Evolutionary conservation across 2,113 vertebrate genomes (phyloP).

Genomic region (Crotalus helleri): DNA sequence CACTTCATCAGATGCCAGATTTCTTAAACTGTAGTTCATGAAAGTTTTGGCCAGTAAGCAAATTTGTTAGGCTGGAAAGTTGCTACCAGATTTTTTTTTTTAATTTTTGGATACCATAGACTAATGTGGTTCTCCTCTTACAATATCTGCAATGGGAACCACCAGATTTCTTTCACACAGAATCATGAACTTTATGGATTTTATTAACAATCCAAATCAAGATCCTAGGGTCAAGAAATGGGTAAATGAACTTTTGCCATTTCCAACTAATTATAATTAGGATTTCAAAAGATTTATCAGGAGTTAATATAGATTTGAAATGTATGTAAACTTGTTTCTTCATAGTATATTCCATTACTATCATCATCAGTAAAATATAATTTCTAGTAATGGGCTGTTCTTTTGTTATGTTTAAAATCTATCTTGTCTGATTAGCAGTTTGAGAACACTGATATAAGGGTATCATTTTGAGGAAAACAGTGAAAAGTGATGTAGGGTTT

Average conservation of each 20-base stretch:
- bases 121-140: background rate
- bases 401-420: background rate
- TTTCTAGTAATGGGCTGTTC: background rate
- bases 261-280: constrained; percentile 1
- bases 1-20: background rate
- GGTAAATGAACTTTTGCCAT: background rate
- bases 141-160: background rate
- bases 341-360: background rate
- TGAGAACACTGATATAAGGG: background rate
- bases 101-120: background rate
- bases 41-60: background rate
- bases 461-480: background rate
- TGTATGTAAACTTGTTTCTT: background rate
- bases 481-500: background rate
- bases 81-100: background rate
- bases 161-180: background rate
- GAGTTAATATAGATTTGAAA: background rate
- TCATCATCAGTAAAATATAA: background rate
- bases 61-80: background rate
- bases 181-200: background rate
- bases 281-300: background rate
- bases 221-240: background rate
- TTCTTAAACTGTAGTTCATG: background rate
- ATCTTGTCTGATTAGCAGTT: background rate
- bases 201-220: background rate